Evolutionary conservation across 2,797 vertebrate species (phyloP).

Genomic region (Enteromius paludinosus): DNA sequence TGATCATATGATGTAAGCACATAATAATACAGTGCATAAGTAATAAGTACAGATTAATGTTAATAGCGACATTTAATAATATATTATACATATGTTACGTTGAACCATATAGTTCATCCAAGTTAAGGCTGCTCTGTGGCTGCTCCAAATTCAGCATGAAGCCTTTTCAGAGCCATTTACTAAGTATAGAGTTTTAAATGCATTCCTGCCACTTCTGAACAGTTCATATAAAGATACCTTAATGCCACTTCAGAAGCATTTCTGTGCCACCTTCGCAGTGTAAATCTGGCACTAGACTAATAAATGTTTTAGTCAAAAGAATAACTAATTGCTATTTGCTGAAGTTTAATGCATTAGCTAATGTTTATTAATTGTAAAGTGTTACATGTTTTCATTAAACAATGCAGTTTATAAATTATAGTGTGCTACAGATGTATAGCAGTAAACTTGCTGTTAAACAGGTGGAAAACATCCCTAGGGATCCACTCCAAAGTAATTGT

Average conservation of each 20-base stretch:
- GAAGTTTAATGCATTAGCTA: background rate
- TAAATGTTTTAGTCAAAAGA: background rate
- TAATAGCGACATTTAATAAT: background rate
- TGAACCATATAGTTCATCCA: background rate
- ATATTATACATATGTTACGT: background rate
- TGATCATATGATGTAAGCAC: no score
- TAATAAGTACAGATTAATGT: background rate
- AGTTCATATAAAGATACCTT: background rate
- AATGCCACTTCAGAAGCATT: background rate
- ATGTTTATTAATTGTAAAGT: background rate
- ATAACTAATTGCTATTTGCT: background rate
- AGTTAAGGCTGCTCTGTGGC: background rate
- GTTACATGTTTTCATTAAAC: background rate
- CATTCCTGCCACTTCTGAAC: background rate
- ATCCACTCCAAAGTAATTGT: conserved; percentile 19
- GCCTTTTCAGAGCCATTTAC: background rate
- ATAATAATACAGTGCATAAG: no score
- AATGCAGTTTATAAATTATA: background rate
- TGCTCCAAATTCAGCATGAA: background rate
- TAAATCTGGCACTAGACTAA: background rate
- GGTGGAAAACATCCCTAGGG: conserved; percentile 5
- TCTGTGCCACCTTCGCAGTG: background rate
- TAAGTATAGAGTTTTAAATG: background rate
- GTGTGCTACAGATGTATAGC: background rate
- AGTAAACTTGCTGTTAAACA: conserved; percentile 1